Base-by-base conservation (phyloP, 1,140 invertebrate species). In the Andrena cerasifolii region DNA sequence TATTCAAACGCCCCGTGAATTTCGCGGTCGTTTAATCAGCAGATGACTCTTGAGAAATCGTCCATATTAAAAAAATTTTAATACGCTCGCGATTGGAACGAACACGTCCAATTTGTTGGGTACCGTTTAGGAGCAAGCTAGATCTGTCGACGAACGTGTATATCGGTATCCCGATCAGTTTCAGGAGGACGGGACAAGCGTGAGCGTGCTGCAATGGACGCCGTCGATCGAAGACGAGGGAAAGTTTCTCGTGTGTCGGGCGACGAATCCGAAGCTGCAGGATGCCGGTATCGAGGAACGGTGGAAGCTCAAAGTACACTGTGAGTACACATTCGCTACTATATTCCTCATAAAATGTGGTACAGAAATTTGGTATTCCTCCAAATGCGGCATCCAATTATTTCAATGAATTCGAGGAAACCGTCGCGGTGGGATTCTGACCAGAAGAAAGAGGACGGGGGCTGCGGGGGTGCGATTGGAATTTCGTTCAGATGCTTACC, bases 201-300 rank as follows among this genome's bases (percentile, higher is more conserved):
- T 92, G 72, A 95, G 94, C 82, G 91, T 92, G 53, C 86, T 95
- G 6, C 91, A 93, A 79, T 93, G 94, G 86, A 90, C 90, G 45
- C 94, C 94, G 5, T 92, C 87, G 36, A 90, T 92, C 62, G 94
- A 95, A 67, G 93, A 95, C 89, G 92, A 94, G 63, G 94, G 94
- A 24, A 94, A 95, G 79, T 93, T 94, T 73, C 90, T 96, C 49
- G 94, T 94, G 59, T 96, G 95, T 87, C 93, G 94, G n/a, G 95
- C 95, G 18, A 94, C 94, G 80, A 96, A 96, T 90, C 94, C 94
- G 62, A 91, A 92, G 56, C 93, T 96, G 68, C 94, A 94, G n/a
- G 92, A 93, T 78, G 94, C 94, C 75, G 93, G 94, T 68, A 93
- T 95, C 80, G 94, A 95, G 84, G 95, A 95, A 81, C 93, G 93